Conservation (phyloP, 2,797 vertebrate species). For the Pterois miles region DNA sequence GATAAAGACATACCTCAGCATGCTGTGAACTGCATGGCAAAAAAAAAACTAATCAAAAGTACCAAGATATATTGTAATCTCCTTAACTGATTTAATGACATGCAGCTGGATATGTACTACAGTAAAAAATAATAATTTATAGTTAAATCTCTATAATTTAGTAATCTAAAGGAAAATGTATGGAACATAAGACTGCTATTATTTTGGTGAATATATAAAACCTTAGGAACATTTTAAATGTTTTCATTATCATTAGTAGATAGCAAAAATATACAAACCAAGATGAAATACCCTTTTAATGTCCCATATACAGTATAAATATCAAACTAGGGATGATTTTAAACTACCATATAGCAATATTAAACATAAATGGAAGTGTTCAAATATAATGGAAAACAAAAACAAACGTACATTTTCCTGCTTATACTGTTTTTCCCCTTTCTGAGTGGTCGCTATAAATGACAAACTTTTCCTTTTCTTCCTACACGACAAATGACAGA, state of each 20-base stretch:
- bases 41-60: conserved; percentile 49
- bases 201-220: conserved; percentile 77
- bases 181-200: conserved; percentile 70
- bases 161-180: conserved; percentile 68
- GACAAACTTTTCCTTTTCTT: conserved; percentile 43
- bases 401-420: conserved; percentile 51
- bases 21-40: conserved; percentile 44
- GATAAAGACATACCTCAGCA: conserved; percentile 3
- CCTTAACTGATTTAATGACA: conserved; percentile 57
- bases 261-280: conserved; percentile 96
- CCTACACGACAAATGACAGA: conserved; percentile 37
- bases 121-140: conserved; percentile 83
- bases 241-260: conserved; percentile 81
- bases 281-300: conserved; percentile 87
- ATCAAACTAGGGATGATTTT: conserved; percentile 85
- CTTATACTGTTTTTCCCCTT: conserved; percentile 65
- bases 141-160: conserved; percentile 81
- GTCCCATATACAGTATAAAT: conserved; percentile 90
- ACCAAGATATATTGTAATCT: conserved; percentile 54
- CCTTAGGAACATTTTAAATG: conserved; percentile 78
- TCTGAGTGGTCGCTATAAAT: conserved; percentile 72
- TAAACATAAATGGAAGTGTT: conserved; percentile 80
- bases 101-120: conserved; percentile 66
- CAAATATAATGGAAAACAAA: conserved; percentile 74
- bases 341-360: conserved; percentile 73